Conservation (phyloP, 1,140 invertebrate species). For the Daktulosphaira vitifoliae region DNA sequence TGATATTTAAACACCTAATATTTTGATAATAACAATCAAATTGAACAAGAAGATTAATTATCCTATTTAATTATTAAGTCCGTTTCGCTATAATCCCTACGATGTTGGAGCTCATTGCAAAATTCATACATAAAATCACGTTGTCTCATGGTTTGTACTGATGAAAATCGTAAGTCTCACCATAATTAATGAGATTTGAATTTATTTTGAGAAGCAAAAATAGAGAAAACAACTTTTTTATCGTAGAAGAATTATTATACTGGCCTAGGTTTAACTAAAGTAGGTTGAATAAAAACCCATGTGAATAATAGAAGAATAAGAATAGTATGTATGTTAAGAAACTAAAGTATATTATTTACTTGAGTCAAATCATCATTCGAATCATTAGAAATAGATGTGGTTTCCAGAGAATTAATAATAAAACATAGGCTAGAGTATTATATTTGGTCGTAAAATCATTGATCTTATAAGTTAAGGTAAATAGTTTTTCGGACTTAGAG, state of each 20-base stretch:
- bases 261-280: neutral
- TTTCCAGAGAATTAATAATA: no score
- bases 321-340: no score
- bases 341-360: no score
- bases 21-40: neutral
- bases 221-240: neutral
- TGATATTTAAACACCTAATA: neutral
- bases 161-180: neutral
- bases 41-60: neutral
- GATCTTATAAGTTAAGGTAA: no score
- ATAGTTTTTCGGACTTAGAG: no score
- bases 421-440: no score
- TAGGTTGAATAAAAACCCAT: no score
- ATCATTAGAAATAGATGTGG: no score
- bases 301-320: no score
- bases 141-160: neutral
- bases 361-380: no score
- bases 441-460: no score
- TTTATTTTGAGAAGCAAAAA: neutral
- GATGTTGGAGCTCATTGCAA: neutral
- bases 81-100: neutral
- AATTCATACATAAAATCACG: neutral
- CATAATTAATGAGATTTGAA: neutral
- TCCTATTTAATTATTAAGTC: neutral
- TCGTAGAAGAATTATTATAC: neutral